A percentile compares a stretch with the other conserved stretches of the same genome.
phyloP scores from a whole-genome alignment of 2,113 vertebrate species.

The Sander lucioperca region DNA sequence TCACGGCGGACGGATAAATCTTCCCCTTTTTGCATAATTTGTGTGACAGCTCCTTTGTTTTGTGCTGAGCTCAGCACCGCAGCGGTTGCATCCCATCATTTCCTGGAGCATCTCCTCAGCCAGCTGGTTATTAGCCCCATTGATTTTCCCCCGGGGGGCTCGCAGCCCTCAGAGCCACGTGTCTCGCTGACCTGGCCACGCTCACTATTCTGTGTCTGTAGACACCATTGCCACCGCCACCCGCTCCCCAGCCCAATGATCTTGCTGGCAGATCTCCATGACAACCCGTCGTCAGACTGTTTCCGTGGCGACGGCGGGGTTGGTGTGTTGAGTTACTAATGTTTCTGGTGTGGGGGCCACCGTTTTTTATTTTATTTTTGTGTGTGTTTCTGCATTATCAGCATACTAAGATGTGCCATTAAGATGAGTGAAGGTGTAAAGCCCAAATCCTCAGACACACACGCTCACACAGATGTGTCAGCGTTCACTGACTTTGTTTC shows the following conservation, averaged over 20 bases:
- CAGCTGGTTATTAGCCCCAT: constrained; percentile 65
- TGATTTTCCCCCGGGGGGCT: constrained; percentile 22
- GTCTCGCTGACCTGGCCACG: constrained; percentile 54
- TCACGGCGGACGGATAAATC: constrained; percentile 56
- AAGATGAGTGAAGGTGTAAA: not conserved
- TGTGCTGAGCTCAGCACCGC: constrained; percentile 78
- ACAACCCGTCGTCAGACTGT: constrained; percentile 65
- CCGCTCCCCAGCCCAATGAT: constrained; percentile 58
- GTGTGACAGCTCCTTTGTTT: constrained; percentile 73
- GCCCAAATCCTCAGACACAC: constrained; percentile 6
- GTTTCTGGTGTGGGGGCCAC: constrained; percentile 38
- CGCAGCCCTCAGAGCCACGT: constrained; percentile 12
- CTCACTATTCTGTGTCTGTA: constrained; percentile 56
- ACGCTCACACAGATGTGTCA: not conserved
- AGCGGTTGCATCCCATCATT: constrained; percentile 71
- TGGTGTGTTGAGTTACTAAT: constrained; percentile 51
- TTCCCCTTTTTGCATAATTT: constrained; percentile 73
- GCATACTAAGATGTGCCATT: not conserved
- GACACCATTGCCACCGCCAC: not conserved
- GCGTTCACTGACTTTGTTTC: not conserved
- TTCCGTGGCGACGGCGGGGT: constrained; percentile 53
- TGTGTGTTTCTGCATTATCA: constrained; percentile 43
- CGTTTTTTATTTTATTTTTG: constrained; percentile 1
- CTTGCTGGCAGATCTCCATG: constrained; percentile 69
- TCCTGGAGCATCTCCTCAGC: constrained; percentile 56